Percentiles rank a stretch among this genome's conserved stretches.
These are phyloP conservation scores for Phrynocephalus guinanensis DNA, from an alignment of 2,797 vertebrate genomes.

Conservation along the genomic window DNA sequence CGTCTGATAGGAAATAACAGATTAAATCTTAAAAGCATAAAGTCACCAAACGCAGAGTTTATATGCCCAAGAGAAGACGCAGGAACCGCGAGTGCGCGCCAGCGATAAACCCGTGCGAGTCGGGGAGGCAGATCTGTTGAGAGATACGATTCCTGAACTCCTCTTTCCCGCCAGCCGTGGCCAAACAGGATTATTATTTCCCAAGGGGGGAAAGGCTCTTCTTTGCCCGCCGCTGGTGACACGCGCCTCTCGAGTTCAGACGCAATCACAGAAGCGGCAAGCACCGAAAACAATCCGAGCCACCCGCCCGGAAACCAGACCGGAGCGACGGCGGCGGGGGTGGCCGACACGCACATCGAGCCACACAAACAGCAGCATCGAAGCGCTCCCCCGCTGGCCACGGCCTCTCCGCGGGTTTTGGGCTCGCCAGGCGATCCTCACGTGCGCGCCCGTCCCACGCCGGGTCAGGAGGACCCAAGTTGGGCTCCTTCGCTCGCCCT, in stretches of 20 bases:
- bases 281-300: not conserved
- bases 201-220: not conserved
- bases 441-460: not conserved
- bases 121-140: not conserved
- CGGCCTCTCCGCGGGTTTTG: not conserved
- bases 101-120: slow-evolving; percentile 12
- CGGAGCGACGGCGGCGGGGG: not conserved
- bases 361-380: not conserved
- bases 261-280: not conserved
- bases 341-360: not conserved
- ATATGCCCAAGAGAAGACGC: not conserved
- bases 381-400: not conserved
- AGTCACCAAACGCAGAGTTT: not conserved
- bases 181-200: slow-evolving; percentile 8
- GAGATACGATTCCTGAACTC: not conserved
- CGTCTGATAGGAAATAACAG: not conserved
- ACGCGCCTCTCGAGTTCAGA: not conserved
- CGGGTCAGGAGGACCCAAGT: not conserved
- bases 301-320: not conserved
- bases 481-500: not conserved
- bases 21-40: slow-evolving; percentile 16
- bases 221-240: not conserved
- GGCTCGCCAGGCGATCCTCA: not conserved
- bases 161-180: not conserved
- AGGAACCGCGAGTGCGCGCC: too few species aligned